Percentiles rank a stretch among this genome's conserved stretches.
Conservation (phyloP, 2,113 vertebrate species). For the Urocynchramus pylzowi region DNA sequence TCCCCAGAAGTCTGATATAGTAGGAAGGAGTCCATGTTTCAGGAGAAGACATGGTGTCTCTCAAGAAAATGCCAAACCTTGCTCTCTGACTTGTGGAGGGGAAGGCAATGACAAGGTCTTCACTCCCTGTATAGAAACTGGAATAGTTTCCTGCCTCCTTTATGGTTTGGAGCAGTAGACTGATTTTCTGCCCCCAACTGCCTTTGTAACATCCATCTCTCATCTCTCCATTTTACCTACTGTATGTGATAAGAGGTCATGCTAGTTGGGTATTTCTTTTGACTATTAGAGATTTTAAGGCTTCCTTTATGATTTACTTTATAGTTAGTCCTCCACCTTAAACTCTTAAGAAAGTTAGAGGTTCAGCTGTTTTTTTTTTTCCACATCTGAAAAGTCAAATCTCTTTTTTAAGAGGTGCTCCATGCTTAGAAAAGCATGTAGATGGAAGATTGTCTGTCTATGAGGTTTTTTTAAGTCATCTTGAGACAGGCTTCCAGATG, state of each 20-base stretch:
- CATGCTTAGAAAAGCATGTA: neutral
- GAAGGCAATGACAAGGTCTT: neutral
- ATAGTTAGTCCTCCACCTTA: neutral
- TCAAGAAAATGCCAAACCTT: neutral
- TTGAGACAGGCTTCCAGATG: neutral
- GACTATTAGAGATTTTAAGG: neutral
- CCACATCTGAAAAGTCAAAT: neutral
- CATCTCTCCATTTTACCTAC: neutral
- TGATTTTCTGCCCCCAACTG: neutral
- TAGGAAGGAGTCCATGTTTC: neutral
- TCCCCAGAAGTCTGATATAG: neutral
- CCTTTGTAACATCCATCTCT: neutral
- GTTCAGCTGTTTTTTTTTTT: neutral
- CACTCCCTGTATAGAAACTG: neutral
- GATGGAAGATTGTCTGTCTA: neutral
- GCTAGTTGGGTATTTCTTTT: neutral
- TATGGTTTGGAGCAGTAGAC: neutral
- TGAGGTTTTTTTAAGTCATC: neutral
- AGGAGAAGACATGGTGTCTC: neutral
- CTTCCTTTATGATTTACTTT: neutral
- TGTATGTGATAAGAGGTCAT: neutral
- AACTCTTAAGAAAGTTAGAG: neutral
- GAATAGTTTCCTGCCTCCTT: neutral
- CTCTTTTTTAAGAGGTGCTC: neutral
- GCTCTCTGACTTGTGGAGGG: neutral